phyloP scores from a whole-genome alignment of 2,888 invertebrate genomes.

The Ceriagrion tenellum region DNA sequence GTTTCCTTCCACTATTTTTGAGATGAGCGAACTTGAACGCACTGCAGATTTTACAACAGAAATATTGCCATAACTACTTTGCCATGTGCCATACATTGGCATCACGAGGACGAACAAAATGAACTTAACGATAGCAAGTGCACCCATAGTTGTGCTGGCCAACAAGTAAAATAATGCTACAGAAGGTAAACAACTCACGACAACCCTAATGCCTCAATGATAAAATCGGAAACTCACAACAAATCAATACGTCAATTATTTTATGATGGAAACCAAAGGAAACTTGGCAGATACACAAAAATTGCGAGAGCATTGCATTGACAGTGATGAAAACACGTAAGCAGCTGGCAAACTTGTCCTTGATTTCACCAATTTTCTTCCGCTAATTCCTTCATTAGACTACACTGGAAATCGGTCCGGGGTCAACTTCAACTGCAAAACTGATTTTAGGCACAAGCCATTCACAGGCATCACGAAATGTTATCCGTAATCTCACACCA shows the following conservation, averaged over 20 bases:
- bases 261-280: not conserved
- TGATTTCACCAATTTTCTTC: not conserved
- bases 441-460: not conserved
- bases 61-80: not conserved
- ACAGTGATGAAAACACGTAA: not conserved
- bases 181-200: not conserved
- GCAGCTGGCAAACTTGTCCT: not conserved
- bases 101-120: not conserved
- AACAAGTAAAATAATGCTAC: not conserved
- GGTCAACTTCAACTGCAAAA: not conserved
- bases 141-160: not conserved
- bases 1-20: conserved; percentile 71
- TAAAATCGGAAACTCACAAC: not conserved
- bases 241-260: not conserved
- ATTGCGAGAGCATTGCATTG: not conserved
- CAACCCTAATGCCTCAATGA: not conserved
- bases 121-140: not conserved
- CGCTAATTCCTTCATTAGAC: not conserved
- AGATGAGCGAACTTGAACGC: not conserved
- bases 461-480: not conserved
- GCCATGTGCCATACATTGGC: not conserved
- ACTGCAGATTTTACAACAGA: not conserved
- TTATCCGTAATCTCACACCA: not conserved
- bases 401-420: too few relatives aligned
- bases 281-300: not conserved